phyloP scores from a whole-genome alignment of 2,888 invertebrate genomes.

The Caenorhabditis auriculariae region DNA sequence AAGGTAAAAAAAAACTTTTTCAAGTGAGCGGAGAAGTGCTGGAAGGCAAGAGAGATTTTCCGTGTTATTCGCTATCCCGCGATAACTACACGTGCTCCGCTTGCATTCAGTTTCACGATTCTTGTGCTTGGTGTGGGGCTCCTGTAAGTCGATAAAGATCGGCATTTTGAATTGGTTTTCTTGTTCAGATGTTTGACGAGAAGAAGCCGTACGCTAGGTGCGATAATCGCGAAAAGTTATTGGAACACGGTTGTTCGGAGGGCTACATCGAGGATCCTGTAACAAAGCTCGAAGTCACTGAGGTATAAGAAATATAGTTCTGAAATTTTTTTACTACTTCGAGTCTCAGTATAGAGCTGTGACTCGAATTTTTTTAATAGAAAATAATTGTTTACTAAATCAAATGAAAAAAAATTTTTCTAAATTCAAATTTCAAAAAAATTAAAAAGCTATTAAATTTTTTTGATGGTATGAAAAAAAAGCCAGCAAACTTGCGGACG shows the following conservation, averaged over 20 bases:
- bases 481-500: too few species aligned
- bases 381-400: too few species aligned
- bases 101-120: slow-evolving; percentile 61
- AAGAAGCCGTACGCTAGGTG: slow-evolving; percentile 58
- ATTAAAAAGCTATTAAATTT: not conserved
- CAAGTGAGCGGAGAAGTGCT: slow-evolving; percentile 56
- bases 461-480: too few species aligned
- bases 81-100: slow-evolving; percentile 63
- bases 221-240: slow-evolving; percentile 51
- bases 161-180: too few species aligned
- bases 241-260: slow-evolving; percentile 57
- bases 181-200: slow-evolving; percentile 55
- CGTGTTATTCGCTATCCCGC: slow-evolving; percentile 59
- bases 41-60: slow-evolving; percentile 55
- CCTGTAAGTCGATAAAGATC: slow-evolving; percentile 38
- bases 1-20: not conserved
- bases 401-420: too few species aligned
- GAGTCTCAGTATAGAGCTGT: too few species aligned
- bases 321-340: not conserved
- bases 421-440: not conserved
- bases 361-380: too few species aligned
- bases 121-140: slow-evolving; percentile 63
- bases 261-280: slow-evolving; percentile 56
- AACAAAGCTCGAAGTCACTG: slow-evolving; percentile 33
- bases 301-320: slow-evolving; percentile 11